phyloP scores from a whole-genome alignment of 2,888 invertebrate species.

The Spodoptera littoralis region DNA sequence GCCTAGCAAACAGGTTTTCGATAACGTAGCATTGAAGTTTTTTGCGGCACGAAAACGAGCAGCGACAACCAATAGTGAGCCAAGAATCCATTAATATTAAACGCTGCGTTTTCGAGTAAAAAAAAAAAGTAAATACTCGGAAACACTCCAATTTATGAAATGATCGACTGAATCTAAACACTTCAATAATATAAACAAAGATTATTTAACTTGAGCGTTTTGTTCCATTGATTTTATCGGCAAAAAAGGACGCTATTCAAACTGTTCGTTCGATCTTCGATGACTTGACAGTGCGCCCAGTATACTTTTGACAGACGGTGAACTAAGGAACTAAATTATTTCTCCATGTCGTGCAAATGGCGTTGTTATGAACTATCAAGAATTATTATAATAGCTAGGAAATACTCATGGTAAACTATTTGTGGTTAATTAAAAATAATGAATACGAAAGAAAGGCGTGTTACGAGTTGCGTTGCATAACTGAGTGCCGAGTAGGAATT shows the following conservation, averaged over 20 bases:
- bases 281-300: slow-evolving; percentile 6
- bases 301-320: background rate
- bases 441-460: too few relatives aligned
- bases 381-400: too few relatives aligned
- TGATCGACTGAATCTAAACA: too few relatives aligned
- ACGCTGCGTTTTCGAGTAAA: background rate
- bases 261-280: slow-evolving; percentile 13
- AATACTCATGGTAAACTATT: too few relatives aligned
- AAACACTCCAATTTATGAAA: too few relatives aligned
- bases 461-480: slow-evolving; percentile 3
- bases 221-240: too few relatives aligned
- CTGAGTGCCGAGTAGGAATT: too few relatives aligned
- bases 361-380: background rate
- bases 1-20: slow-evolving; percentile 26
- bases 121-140: background rate
- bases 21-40: slow-evolving; percentile 25
- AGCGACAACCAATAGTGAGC: slow-evolving; percentile 1
- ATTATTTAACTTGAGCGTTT: too few relatives aligned
- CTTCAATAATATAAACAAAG: too few relatives aligned
- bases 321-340: slow-evolving; percentile 11
- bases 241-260: background rate
- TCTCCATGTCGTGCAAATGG: too few relatives aligned
- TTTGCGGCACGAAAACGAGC: slow-evolving; percentile 10
- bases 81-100: slow-evolving; percentile 9
- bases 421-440: too few relatives aligned